Evolutionary conservation across 2,888 invertebrate species (phyloP), one percentile per base, ranked within the genome.

Genomic region (Syritta pipiens): DNA sequence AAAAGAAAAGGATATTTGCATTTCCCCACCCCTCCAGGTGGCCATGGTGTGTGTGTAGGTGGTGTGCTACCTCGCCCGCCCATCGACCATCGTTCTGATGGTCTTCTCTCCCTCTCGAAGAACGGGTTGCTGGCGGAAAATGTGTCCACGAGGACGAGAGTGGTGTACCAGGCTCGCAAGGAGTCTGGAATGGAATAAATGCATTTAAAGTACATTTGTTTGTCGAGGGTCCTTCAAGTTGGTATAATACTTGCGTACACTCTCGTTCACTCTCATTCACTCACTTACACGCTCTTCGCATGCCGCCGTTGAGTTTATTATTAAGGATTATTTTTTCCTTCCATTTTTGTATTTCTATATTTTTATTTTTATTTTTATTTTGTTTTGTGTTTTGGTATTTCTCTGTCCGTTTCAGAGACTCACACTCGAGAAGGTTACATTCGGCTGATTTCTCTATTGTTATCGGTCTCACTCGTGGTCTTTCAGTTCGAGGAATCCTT

Each of bases 171-270:
- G 19, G 49, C 42, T 48, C 24, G 22, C 59, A 74, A 72, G 53
- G 48, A 79, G 72, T 74, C 75, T 75, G 72, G 68, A 75, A 81
- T 81, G 81, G 59, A 81, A 81, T 81, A 81, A 81, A 81, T 81
- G 81, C 81, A 81, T 69, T 81, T 81, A 75, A 59, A 81, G 81
- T 81, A 81, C 81, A 81, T 81, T 81, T 81, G 81, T 81, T 81
- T 69, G 75, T 42, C 59, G 28, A 81, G 81, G 67, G 37, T 49
- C 57, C 81, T 81, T 75, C 32, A 75, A 68, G 59, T 63, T 62
- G 60, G 57, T 69, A 74, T 81, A 68, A 75, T 81, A 62, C 81
- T 69, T 81, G 69, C 75, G 62, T 57, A 60, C 44, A 71, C 57
- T n/a, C n/a, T n/a, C n/a, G n/a, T n/a, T n/a, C n/a, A 68, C 75